phyloP scores from a whole-genome alignment of 2,888 invertebrate genomes.

The Papilio protenor region DNA sequence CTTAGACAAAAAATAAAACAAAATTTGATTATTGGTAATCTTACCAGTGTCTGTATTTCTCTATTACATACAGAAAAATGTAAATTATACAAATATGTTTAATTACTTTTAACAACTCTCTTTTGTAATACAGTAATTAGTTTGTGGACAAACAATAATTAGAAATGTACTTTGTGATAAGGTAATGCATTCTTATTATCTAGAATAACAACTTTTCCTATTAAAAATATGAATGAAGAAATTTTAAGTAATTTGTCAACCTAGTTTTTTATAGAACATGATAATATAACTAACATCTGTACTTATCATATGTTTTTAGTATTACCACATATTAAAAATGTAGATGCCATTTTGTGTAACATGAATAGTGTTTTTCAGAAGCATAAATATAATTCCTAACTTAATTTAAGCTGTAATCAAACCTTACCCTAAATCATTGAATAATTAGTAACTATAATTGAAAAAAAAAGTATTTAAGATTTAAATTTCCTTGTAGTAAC shows the following conservation, averaged over 20 bases:
- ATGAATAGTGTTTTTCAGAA: too few species aligned
- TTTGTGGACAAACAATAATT: conserved; percentile 22
- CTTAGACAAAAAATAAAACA: background rate
- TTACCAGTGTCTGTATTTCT: background rate
- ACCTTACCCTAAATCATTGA: too few species aligned
- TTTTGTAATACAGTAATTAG: conserved; percentile 31
- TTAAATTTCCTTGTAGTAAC: too few species aligned
- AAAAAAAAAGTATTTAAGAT: too few species aligned
- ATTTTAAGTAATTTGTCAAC: background rate
- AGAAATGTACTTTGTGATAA: conserved; percentile 9
- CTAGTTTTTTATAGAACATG: background rate
- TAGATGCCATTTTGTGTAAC: too few species aligned
- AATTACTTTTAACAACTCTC: conserved; percentile 21
- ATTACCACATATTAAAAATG: background rate
- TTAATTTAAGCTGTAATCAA: too few species aligned
- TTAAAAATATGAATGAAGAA: background rate
- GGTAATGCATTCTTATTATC: conserved; percentile 4
- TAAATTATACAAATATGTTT: background rate
- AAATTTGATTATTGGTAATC: background rate
- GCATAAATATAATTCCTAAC: too few species aligned
- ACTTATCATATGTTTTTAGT: background rate
- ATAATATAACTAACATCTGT: background rate
- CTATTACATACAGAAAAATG: background rate
- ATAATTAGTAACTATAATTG: too few species aligned
- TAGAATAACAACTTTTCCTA: conserved; percentile 6